Percentiles rank a stretch among this genome's conserved stretches.
Evolutionary conservation across 2,113 vertebrate genomes (phyloP).

Genomic region (Apodemus speciosus): DNA sequence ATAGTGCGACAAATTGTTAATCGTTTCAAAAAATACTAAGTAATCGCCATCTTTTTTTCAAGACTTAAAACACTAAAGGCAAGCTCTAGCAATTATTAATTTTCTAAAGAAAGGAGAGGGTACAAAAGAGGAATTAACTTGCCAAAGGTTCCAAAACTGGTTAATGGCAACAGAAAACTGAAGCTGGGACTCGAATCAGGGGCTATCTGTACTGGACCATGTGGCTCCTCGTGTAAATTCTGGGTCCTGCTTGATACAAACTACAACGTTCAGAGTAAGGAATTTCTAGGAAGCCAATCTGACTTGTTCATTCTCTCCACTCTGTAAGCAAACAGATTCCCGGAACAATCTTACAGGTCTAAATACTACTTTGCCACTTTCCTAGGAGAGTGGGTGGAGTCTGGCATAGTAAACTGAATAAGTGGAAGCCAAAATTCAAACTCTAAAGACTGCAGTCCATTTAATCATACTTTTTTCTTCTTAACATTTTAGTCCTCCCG

Average conservation of each 20-base stretch:
- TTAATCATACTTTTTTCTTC: background rate
- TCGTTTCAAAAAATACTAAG: conserved; percentile 12
- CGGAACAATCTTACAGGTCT: background rate
- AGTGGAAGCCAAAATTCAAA: background rate
- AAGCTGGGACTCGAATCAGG: background rate
- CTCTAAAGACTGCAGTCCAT: background rate
- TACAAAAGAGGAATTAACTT: background rate
- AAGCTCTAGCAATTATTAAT: background rate
- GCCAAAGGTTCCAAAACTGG: conserved; percentile 4
- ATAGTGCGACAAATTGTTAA: background rate
- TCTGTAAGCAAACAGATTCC: background rate
- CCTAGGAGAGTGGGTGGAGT: background rate
- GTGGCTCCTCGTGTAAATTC: background rate
- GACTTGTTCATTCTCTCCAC: background rate
- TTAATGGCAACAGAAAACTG: background rate
- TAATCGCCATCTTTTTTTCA: conserved; percentile 1
- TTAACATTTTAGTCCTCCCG: conserved; percentile 42
- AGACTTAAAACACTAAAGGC: background rate
- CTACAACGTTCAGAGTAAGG: background rate
- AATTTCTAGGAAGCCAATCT: conserved; percentile 6
- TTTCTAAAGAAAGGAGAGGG: background rate
- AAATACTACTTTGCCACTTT: conserved; percentile 10
- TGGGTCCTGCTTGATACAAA: background rate
- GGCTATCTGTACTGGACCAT: background rate
- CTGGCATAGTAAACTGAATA: conserved; percentile 4